These are phyloP conservation scores for Heliconius ismenius DNA, from an alignment of 2,888 invertebrate species.

Conservation along the genomic window DNA sequence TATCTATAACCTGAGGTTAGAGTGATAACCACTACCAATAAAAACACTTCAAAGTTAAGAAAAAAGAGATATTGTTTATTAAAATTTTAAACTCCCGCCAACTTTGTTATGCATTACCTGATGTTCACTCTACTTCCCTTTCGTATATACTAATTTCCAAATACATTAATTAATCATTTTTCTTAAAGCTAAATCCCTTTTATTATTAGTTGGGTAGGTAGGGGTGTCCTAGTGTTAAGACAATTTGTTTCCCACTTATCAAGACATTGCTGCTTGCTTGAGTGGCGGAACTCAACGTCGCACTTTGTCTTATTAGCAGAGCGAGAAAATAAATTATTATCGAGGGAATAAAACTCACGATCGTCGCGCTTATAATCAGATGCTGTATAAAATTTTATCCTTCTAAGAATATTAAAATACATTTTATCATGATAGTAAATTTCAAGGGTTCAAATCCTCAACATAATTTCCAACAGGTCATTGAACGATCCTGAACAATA, in stretches of 20 bases:
- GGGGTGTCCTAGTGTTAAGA: neutral
- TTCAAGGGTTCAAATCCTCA: neutral
- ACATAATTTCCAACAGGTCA: slow-evolving; percentile 14
- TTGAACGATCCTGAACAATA: slow-evolving; percentile 49
- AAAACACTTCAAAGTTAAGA: too few species aligned
- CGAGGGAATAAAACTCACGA: too few species aligned
- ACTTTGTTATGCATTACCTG: too few species aligned
- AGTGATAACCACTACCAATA: too few species aligned
- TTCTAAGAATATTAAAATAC: neutral
- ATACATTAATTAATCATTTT: too few species aligned
- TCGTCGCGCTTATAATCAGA: neutral
- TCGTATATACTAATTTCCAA: too few species aligned
- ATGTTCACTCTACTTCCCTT: too few species aligned
- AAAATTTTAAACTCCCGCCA: too few species aligned
- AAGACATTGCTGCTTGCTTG: neutral
- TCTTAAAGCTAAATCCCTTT: too few species aligned
- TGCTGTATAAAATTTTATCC: neutral
- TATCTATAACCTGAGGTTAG: too few species aligned
- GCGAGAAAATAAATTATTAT: neutral
- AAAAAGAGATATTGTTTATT: too few species aligned
- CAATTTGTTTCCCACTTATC: neutral
- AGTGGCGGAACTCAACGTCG: neutral
- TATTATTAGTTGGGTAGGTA: too few species aligned
- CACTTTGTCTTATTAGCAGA: neutral
- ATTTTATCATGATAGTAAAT: neutral